Conservation (phyloP, 2,888 invertebrate genomes). For the Troglohyphantes excavatus region DNA sequence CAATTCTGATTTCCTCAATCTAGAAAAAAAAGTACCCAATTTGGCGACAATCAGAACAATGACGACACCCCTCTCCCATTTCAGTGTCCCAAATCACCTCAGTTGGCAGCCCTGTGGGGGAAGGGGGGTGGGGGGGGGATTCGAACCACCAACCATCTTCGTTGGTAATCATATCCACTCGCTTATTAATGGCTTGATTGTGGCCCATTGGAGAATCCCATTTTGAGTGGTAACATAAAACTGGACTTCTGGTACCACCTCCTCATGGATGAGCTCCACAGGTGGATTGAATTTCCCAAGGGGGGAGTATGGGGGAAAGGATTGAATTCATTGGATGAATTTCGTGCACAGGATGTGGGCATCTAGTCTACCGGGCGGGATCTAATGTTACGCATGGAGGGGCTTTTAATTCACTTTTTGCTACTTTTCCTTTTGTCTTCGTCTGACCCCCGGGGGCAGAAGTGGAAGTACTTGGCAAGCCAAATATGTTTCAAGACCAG, state of each 20-base stretch:
- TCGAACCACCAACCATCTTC: background rate
- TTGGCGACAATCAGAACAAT: too few relatives aligned
- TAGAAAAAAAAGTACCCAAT: too few relatives aligned
- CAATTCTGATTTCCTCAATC: too few relatives aligned
- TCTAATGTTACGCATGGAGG: slow-evolving; percentile 51
- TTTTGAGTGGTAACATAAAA: slow-evolving; percentile 63
- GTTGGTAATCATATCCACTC: slow-evolving; percentile 52
- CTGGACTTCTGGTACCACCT: slow-evolving; percentile 57
- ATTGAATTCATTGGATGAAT: slow-evolving; percentile 72
- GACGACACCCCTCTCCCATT: too few relatives aligned
- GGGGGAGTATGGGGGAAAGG: background rate
- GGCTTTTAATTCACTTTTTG: slow-evolving; percentile 58
- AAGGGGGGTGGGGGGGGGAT: background rate
- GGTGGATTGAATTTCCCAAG: slow-evolving; percentile 66
- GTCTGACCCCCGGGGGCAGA: background rate
- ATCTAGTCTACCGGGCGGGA: slow-evolving; percentile 18
- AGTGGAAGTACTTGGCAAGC: background rate
- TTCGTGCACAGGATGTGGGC: slow-evolving; percentile 5
- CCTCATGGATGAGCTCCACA: slow-evolving; percentile 69
- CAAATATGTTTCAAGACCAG: slow-evolving; percentile 8
- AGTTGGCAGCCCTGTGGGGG: background rate
- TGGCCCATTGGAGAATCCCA: slow-evolving; percentile 63
- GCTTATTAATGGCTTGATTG: slow-evolving; percentile 48
- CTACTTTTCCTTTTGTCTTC: slow-evolving; percentile 34
- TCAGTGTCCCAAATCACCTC: too few relatives aligned